Conservation (phyloP, 2,797 vertebrate genomes). For the Monodelphis domestica region DNA sequence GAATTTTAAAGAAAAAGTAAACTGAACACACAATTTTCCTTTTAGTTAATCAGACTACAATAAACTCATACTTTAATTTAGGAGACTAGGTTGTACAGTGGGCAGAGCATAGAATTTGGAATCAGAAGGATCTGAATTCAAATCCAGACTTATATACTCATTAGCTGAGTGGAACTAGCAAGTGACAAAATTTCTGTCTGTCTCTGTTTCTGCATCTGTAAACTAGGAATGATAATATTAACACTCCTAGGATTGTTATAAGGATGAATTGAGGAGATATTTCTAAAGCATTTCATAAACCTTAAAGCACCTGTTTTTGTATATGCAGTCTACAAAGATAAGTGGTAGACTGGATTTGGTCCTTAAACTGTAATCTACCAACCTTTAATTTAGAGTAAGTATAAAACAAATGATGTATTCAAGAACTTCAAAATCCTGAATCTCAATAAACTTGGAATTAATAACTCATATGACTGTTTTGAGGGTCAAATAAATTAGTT, state of each 20-base stretch:
- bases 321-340: background rate
- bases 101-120: background rate
- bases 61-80: background rate
- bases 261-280: background rate
- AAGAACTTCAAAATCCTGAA: background rate
- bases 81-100: background rate
- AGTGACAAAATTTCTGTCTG: background rate
- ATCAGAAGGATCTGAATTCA: background rate
- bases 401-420: background rate
- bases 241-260: background rate
- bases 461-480: background rate
- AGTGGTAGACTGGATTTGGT: background rate
- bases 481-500: background rate
- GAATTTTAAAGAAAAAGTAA: background rate
- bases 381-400: background rate
- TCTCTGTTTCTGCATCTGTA: background rate
- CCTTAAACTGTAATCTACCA: background rate
- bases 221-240: background rate
- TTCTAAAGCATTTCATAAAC: background rate
- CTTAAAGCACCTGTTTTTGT: background rate
- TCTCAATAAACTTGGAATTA: background rate
- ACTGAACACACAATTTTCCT: background rate
- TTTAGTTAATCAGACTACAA: background rate
- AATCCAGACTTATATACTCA: background rate
- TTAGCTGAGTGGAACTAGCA: background rate